phyloP scores from a whole-genome alignment of 2,888 invertebrate species.

The Carabus problematicus region DNA sequence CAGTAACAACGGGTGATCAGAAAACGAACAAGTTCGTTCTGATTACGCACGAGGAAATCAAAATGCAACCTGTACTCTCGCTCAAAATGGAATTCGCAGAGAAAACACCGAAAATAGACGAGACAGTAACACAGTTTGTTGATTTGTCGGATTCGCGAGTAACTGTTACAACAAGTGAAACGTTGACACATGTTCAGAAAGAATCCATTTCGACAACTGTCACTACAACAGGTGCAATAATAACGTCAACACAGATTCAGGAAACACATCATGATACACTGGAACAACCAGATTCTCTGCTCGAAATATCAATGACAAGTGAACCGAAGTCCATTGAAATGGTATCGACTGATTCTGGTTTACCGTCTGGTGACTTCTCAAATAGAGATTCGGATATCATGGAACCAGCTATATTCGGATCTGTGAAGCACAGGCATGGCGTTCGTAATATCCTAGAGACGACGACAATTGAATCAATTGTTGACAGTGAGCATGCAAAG shows the following conservation, averaged over 20 bases:
- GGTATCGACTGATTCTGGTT: conserved; percentile 44
- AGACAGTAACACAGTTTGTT: conserved; percentile 43
- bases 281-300: conserved; percentile 29
- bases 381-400: conserved; percentile 50
- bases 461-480: conserved; percentile 44
- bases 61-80: conserved; percentile 70
- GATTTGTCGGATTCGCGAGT: conserved; percentile 1
- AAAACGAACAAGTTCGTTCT: conserved; percentile 65
- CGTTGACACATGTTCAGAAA: conserved; percentile 37
- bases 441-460: conserved; percentile 41
- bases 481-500: conserved; percentile 43
- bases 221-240: conserved; percentile 35
- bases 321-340: conserved; percentile 43
- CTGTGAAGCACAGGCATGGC: conserved; percentile 65
- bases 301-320: conserved; percentile 32
- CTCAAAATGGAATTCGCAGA: conserved; percentile 67
- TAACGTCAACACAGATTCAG: conserved; percentile 31
- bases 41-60: conserved; percentile 76
- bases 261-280: conserved; percentile 1
- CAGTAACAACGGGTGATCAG: conserved; percentile 50
- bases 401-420: conserved; percentile 69
- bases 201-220: conserved; percentile 37
- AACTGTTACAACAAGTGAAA: conserved; percentile 39
- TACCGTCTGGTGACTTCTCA: conserved; percentile 34
- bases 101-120: conserved; percentile 15